Conservation (phyloP, 1,140 invertebrate genomes). For the Chrysomallon squamiferum region DNA sequence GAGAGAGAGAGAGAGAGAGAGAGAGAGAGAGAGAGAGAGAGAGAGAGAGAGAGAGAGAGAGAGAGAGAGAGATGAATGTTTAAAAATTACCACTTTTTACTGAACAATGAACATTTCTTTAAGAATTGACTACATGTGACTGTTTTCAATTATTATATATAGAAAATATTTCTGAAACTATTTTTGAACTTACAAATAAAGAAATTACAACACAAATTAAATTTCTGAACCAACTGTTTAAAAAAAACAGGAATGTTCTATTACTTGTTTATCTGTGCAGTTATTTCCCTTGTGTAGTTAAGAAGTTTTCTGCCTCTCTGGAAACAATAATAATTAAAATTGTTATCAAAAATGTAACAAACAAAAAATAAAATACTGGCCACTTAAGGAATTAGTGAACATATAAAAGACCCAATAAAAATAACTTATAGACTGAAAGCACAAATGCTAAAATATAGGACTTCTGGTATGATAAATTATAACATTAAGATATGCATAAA, state of each 20-base stretch:
- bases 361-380: neutral
- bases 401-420: neutral
- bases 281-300: constrained; percentile 28
- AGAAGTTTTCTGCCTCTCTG: constrained; percentile 34
- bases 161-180: neutral
- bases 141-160: neutral
- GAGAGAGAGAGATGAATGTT: too few species aligned
- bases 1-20: too few species aligned
- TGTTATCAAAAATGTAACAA: neutral
- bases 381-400: neutral
- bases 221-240: neutral
- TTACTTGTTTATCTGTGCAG: constrained; percentile 33
- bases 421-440: neutral
- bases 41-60: too few species aligned
- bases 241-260: too few species aligned
- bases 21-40: too few species aligned
- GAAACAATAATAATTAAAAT: constrained; percentile 1
- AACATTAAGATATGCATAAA: neutral
- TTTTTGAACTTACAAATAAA: neutral
- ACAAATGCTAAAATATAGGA: neutral
- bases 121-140: neutral
- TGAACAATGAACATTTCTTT: neutral
- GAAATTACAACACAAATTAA: neutral
- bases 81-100: neutral
- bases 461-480: neutral